Conservation (phyloP, 2,797 vertebrate species). For the Falco rusticolus region DNA sequence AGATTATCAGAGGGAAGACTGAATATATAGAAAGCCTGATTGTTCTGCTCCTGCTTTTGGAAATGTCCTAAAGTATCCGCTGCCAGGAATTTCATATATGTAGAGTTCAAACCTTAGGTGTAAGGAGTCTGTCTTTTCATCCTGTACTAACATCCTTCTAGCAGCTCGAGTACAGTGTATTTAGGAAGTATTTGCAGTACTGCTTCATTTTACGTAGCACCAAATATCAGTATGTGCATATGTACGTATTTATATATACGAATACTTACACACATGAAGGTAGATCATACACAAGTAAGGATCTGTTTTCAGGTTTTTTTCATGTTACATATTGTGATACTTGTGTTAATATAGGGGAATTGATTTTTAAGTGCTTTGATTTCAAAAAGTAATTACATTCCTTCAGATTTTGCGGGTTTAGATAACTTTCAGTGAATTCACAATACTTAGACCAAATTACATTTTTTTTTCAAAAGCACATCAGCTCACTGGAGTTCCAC, state of each 20-base stretch:
- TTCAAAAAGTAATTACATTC: neutral
- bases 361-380: neutral
- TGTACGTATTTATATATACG: neutral
- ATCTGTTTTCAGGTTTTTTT: neutral
- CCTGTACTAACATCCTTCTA: neutral
- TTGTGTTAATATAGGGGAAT: neutral
- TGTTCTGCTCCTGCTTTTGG: neutral
- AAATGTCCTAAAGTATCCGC: neutral
- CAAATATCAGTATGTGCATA: neutral
- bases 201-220: constrained; percentile 14
- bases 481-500: neutral
- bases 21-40: neutral
- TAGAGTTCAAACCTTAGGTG: neutral
- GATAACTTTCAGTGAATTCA: neutral
- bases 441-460: neutral
- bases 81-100: neutral
- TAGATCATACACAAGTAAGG: neutral
- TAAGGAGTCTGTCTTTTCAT: neutral
- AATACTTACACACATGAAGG: neutral
- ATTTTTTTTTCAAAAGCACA: neutral
- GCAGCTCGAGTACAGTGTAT: neutral
- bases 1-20: neutral
- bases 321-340: neutral
- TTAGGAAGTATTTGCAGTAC: constrained; percentile 5
- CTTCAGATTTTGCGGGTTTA: neutral